Conservation (phyloP, 2,888 invertebrate genomes). For the Amblyjoppa fuscipennis region DNA sequence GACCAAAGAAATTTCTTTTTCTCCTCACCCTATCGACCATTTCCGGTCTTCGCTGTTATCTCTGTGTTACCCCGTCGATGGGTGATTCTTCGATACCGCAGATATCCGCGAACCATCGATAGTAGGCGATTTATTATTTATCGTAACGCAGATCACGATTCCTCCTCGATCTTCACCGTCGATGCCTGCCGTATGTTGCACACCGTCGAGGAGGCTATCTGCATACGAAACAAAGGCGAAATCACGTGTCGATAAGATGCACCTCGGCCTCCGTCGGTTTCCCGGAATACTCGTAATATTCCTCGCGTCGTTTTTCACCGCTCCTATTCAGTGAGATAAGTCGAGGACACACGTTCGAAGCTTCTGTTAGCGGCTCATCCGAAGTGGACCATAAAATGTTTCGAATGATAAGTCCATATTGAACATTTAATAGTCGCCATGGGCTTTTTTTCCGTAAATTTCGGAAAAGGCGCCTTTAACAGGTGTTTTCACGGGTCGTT, state of each 20-base stretch:
- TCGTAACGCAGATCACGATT: slow-evolving; percentile 25
- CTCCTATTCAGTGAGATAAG: slow-evolving; percentile 1
- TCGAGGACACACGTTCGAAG: slow-evolving; percentile 3
- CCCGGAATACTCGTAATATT: neutral
- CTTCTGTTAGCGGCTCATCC: neutral
- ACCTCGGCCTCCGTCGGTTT: slow-evolving; percentile 1
- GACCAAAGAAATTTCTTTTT: neutral
- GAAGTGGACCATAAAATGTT: slow-evolving; percentile 7
- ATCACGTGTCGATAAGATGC: neutral
- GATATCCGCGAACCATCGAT: neutral
- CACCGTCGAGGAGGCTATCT: neutral
- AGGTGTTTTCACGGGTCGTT: neutral
- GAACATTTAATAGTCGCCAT: slow-evolving; percentile 7
- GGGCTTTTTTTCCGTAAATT: neutral
- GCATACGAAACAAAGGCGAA: slow-evolving; percentile 1
- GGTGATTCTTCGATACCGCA: neutral
- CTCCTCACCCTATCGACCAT: neutral
- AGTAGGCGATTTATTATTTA: neutral
- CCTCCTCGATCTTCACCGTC: slow-evolving; percentile 3
- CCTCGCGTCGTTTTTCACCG: neutral
- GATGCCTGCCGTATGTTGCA: neutral
- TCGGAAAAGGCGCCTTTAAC: neutral
- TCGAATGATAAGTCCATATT: neutral
- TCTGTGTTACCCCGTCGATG: neutral
- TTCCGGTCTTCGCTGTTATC: neutral